phyloP scores from a whole-genome alignment of 2,797 vertebrate genomes.

The Catamblyrhynchus diadema region DNA sequence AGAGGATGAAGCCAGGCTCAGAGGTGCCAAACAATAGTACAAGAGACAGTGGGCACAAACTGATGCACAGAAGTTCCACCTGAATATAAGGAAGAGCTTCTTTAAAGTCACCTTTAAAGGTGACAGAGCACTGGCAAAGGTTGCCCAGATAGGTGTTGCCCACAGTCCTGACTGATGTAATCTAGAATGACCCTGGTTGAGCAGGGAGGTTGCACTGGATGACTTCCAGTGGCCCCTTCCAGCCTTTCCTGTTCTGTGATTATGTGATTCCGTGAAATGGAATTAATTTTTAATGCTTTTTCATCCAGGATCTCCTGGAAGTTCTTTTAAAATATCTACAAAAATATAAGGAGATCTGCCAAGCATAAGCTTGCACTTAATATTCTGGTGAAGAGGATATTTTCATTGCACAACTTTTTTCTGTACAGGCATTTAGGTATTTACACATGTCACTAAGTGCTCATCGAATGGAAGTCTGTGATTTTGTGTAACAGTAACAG shows the following conservation, averaged over 20 bases:
- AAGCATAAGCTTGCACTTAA: neutral
- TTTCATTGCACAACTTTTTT: neutral
- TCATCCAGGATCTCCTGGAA: neutral
- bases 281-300: neutral
- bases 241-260: neutral
- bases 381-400: neutral
- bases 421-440: neutral
- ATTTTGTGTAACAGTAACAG: neutral
- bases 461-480: neutral
- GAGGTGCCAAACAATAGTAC: neutral
- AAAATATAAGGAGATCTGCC: neutral
- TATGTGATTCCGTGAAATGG: neutral
- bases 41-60: neutral
- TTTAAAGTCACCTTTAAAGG: neutral
- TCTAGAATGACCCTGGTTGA: neutral
- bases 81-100: neutral
- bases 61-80: neutral
- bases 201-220: neutral
- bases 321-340: neutral
- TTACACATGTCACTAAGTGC: neutral
- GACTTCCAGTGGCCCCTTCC: neutral
- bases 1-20: neutral
- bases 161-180: rapidly evolving
- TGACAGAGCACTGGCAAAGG: neutral
- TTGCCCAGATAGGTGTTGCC: neutral